Evolutionary conservation across 92 coral and sea anemone species (phyloP), one percentile per base, ranked within the genome.

Genomic region (Bergia puertoricense): DNA sequence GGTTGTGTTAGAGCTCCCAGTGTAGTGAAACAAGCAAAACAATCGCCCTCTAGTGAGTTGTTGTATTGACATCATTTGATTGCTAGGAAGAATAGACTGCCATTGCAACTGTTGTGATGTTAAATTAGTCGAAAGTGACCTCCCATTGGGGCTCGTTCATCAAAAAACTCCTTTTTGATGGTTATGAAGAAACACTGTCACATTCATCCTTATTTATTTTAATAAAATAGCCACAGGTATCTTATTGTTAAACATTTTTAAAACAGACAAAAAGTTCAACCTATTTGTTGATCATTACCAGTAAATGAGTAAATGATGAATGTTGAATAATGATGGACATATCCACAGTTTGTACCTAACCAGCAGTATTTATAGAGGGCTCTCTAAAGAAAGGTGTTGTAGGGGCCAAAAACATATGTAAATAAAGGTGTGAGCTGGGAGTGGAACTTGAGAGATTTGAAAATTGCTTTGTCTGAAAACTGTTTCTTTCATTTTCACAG

Each of bases 11-110:
- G 46, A 45, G 48, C 46, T 76, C 3, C 80, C 80, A 42, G 80
- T 76, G 80, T 76, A 51, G 42, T 43, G 80, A 76, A 76, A 76
- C 80, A 41, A 13, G 80, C 54, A 76, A 42, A 14, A 76, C 48
- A 16, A 6, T 76, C 80, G 14, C 48, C 44, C 46, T 45, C 44
- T 10, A 42, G 54, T 11, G 50, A 76, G 50, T 8, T 76, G 80
- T 76, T 76, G 50, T 76, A 10, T 39, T 48, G 54, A 48, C 8
- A 48, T 48, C 54, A 8, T 72, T 72, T 72, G 39, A 66, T 37
- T 76, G 80, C 80, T 16, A 30, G 4, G 14, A 38, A 75, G 30
- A 38, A 42, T 40, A 38, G 14, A 6, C 69, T 22, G n/a, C 30
- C 69, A 62, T 4, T 18, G 30, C 69, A 3, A 20, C 23, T 62